Base-by-base conservation (phyloP, 2,888 invertebrate genomes). In the Luperina nickerlii region DNA sequence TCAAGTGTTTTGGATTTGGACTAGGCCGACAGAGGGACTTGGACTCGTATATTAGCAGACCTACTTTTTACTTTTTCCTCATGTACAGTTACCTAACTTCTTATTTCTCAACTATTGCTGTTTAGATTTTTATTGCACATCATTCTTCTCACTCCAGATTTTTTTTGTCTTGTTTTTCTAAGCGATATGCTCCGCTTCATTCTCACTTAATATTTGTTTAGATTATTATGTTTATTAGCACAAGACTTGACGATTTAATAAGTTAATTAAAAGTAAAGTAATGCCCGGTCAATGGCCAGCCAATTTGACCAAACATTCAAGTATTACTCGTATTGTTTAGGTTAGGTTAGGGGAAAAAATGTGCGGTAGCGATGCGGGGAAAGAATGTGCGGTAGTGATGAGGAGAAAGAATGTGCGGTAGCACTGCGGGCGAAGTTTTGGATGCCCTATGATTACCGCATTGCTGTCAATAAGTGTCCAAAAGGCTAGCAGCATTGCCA, bases 141-240 rank as follows among this genome's bases (percentile, higher is more conserved):
- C 15, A n/a, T 32, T 77, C 7, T 4, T 38, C 8, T 45, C 13
- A 24, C 2, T 24, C 42, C 11, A 54, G 4, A 27, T 27, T 42
- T 48, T 51, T 48, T 24, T 45, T n/a, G 6, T 9, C 48, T 3
- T 18, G 27, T 7, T 32, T 27, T 2, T 70, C 9, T 51, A 20
- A 18, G 4, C 18, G 9, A 79, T 42, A 5, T 54, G 15, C 15
- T 32, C 18, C 24, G 32, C 9, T 79, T 65, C n/a, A 6, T 45
- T 54, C 9, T 38, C 13, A 65, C 7, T 27, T 3, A 65, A 5
- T 77, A 13, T 83, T 76, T 76, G 7, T 15, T 78, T 78, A 51
- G 3, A 2, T 54, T 48, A 57, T 42, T 20, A 15, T 60, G n/a
- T 32, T n/a, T 51, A 75, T 82, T 82, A 32, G 32, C 45, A 63